Conservation (phyloP, 2,888 invertebrate genomes). For the Cabera pusaria region DNA sequence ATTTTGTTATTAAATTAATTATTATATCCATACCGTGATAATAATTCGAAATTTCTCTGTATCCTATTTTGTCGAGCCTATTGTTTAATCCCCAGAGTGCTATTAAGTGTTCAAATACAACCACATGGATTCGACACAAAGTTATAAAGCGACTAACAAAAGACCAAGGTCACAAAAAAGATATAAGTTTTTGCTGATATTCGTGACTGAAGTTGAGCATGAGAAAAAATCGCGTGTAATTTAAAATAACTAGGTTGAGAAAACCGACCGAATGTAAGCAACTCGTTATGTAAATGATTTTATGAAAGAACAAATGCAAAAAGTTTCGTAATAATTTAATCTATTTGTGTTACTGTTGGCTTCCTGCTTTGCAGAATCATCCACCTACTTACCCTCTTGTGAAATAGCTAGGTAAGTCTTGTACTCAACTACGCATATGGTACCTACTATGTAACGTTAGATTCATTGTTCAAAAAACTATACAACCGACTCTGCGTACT, state of each 20-base stretch:
- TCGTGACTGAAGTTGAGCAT: slow-evolving; percentile 72
- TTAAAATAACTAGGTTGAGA: slow-evolving; percentile 65
- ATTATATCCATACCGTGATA: no score
- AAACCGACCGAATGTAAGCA: slow-evolving; percentile 30
- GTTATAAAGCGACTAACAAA: slow-evolving; percentile 73
- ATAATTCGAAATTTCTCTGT: no score
- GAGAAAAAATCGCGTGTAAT: slow-evolving; percentile 74
- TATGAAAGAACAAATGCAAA: slow-evolving; percentile 28
- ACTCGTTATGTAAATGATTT: slow-evolving; percentile 34
- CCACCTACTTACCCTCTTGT: no score
- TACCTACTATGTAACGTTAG: no score
- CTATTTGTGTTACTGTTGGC: slow-evolving; percentile 8
- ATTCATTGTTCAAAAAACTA: no score
- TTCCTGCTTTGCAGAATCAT: no score
- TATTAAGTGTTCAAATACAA: slow-evolving; percentile 44
- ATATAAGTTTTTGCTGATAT: slow-evolving; percentile 71
- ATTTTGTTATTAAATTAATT: no score
- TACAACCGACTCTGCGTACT: no score
- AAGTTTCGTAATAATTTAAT: slow-evolving; percentile 26
- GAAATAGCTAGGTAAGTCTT: no score
- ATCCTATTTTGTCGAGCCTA: no score
- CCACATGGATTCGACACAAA: slow-evolving; percentile 50
- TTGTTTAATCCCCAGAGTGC: slow-evolving; percentile 37
- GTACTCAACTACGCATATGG: no score
- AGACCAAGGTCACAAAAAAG: slow-evolving; percentile 73